Evolutionary conservation across 92 coral and sea anemone species (phyloP).

Genomic region (Metridium senile): DNA sequence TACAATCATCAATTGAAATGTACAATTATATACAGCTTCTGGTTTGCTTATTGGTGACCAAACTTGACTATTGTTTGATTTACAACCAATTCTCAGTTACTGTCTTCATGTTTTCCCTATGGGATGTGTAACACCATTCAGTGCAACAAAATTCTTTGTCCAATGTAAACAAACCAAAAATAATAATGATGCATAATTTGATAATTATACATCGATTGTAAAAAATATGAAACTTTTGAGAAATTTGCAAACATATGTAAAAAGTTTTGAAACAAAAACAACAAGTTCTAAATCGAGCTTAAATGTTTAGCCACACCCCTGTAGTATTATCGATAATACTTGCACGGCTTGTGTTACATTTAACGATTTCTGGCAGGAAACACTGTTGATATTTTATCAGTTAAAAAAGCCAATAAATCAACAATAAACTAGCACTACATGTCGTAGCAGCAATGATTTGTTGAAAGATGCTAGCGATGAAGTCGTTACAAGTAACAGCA

Average conservation of each 20-base stretch:
- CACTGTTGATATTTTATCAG: background rate
- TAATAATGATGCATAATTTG: too few species aligned
- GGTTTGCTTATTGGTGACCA: too few species aligned
- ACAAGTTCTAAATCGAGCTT: background rate
- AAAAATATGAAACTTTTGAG: background rate
- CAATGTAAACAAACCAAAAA: too few species aligned
- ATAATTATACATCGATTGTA: too few species aligned
- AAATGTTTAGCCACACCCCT: background rate
- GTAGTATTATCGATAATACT: background rate
- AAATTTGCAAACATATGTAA: background rate
- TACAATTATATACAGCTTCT: too few species aligned
- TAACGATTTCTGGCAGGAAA: background rate
- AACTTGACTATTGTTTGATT: too few species aligned
- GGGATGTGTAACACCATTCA: too few species aligned
- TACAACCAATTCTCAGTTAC: too few species aligned
- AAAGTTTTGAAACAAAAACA: slow-evolving; percentile 3
- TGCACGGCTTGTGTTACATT: background rate
- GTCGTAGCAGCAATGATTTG: background rate
- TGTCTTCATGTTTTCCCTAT: too few species aligned
- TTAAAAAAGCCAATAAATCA: background rate
- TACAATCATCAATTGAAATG: too few species aligned
- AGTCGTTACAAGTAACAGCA: background rate
- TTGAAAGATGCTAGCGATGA: background rate
- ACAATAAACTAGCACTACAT: background rate
- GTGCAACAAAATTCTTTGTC: too few species aligned